phyloP scores from a whole-genome alignment of 2,113 vertebrate genomes.

The Gadus macrocephalus region DNA sequence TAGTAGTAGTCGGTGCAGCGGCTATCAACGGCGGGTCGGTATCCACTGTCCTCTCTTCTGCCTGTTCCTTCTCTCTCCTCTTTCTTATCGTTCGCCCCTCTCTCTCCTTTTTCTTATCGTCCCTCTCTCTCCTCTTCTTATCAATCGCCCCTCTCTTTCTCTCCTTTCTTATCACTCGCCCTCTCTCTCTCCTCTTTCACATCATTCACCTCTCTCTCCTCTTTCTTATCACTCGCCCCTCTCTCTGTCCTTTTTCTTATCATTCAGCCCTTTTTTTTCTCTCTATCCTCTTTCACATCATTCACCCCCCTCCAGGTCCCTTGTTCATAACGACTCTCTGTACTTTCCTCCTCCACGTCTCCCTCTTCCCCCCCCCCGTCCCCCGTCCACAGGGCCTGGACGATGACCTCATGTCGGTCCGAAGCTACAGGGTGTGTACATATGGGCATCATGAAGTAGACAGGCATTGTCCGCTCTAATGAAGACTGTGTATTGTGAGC shows the following conservation, averaged over 20 bases:
- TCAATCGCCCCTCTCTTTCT: slow-evolving; percentile 13
- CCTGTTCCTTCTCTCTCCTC: neutral
- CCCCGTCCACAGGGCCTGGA: slow-evolving; percentile 67
- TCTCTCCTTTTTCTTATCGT: slow-evolving; percentile 22
- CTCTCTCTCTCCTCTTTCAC: neutral
- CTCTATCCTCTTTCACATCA: neutral
- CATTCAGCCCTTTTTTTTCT: neutral
- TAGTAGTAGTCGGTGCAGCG: slow-evolving; percentile 71
- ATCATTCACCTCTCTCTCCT: neutral
- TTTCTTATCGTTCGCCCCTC: neutral
- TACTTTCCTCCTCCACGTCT: slow-evolving; percentile 34
- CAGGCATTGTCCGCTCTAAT: neutral
- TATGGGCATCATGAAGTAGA: slow-evolving; percentile 8
- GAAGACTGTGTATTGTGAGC: neutral
- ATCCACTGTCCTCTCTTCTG: slow-evolving; percentile 39
- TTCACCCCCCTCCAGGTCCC: neutral
- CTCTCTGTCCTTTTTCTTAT: neutral
- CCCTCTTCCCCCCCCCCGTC: slow-evolving; percentile 56
- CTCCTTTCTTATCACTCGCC: slow-evolving; percentile 14
- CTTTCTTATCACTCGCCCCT: neutral
- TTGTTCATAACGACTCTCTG: neutral
- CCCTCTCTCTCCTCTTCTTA: neutral
- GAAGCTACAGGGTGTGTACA: slow-evolving; percentile 78
- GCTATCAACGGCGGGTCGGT: slow-evolving; percentile 84
- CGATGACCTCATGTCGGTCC: slow-evolving; percentile 69